These are phyloP conservation scores for Macrotus californicus DNA, from an alignment of 2,113 vertebrate genomes.

Conservation along the genomic window DNA sequence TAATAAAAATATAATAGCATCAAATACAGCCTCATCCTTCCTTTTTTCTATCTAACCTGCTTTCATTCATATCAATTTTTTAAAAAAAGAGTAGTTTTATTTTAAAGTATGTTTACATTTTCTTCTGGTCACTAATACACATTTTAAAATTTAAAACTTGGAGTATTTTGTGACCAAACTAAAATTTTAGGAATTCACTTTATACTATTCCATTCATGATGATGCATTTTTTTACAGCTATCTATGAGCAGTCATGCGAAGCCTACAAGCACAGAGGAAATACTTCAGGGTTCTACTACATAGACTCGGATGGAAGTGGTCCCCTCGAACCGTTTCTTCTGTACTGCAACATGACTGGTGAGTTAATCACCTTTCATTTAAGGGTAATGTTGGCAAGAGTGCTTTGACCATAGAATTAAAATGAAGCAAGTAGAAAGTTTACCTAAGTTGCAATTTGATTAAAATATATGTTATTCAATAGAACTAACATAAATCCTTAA, in stretches of 20 bases:
- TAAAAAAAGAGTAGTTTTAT: not conserved
- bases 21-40: not conserved
- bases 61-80: conserved; percentile 5
- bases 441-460: conserved; percentile 47
- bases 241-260: conserved; percentile 94
- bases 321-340: conserved; percentile 88
- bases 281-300: conserved; percentile 88
- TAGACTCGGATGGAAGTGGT: conserved; percentile 94
- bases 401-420: conserved; percentile 44
- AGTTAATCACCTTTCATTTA: conserved; percentile 72
- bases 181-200: conserved; percentile 43
- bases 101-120: conserved; percentile 19
- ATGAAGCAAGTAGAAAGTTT: conserved; percentile 31
- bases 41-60: not conserved
- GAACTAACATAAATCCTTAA: conserved; percentile 43
- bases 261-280: conserved; percentile 94
- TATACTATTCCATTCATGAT: conserved; percentile 32
- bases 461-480: conserved; percentile 22
- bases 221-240: conserved; percentile 78
- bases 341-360: conserved; percentile 97
- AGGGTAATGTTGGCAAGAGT: conserved; percentile 48
- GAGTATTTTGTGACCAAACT: conserved; percentile 1
- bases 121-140: not conserved
- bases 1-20: not conserved
- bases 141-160: not conserved